A percentile compares a stretch with the other conserved stretches of the same genome.
phyloP scores from a whole-genome alignment of 2,797 vertebrate genomes.

The Argentina silus region DNA sequence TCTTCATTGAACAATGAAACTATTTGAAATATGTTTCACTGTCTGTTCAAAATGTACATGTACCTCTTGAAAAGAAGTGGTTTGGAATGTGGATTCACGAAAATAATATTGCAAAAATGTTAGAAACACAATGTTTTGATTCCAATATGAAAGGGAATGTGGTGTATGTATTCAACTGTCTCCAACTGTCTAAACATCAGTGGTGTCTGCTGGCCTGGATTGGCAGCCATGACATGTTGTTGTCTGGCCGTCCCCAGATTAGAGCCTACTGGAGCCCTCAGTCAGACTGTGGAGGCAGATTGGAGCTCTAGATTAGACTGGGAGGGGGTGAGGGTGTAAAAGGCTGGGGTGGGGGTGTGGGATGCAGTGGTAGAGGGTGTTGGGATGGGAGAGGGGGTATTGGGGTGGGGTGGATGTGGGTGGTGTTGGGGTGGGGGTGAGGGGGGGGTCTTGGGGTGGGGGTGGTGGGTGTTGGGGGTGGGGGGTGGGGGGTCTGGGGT shows the following conservation, averaged over 20 bases:
- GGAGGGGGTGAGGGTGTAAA: conserved; percentile 22
- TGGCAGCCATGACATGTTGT: conserved; percentile 47
- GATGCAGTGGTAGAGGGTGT: too few species aligned
- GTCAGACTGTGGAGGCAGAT: conserved; percentile 51
- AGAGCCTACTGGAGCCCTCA: conserved; percentile 44
- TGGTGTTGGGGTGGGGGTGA: too few species aligned
- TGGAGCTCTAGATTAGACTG: conserved; percentile 64
- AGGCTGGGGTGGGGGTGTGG: background rate
- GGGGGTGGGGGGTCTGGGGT: too few species aligned
- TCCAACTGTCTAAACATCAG: too few species aligned
- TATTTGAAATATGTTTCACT: background rate
- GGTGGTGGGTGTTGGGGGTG: too few species aligned
- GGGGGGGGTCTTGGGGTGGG: too few species aligned
- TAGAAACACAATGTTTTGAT: background rate
- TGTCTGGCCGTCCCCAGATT: conserved; percentile 60
- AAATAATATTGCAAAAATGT: background rate
- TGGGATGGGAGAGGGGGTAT: background rate
- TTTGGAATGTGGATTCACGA: background rate
- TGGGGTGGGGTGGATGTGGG: too few species aligned
- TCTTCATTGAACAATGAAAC: background rate
- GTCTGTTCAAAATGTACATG: background rate
- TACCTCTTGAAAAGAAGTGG: background rate
- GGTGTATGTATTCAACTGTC: too few species aligned
- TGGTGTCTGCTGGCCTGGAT: too few species aligned
- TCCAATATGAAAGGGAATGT: background rate